These are phyloP conservation scores for Portunus trituberculatus DNA, from an alignment of 1,140 invertebrate genomes.

Conservation along the genomic window DNA sequence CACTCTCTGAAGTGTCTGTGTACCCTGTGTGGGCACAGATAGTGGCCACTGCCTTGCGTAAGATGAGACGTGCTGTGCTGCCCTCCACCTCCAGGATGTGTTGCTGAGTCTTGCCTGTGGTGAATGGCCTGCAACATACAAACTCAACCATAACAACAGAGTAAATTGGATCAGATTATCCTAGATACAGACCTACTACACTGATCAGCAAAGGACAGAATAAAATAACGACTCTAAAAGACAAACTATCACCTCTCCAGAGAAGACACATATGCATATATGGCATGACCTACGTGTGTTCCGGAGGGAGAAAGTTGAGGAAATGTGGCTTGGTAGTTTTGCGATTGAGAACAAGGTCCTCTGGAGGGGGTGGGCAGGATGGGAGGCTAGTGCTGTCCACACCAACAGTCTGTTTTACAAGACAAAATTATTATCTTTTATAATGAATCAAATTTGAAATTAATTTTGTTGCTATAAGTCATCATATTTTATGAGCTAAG, in stretches of 20 bases:
- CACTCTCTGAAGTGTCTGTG: constrained; percentile 75
- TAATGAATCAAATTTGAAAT: background rate
- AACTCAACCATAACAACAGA: background rate
- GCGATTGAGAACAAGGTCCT: constrained; percentile 58
- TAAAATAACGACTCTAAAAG: no score
- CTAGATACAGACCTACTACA: no score
- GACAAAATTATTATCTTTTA: background rate
- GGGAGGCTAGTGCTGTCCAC: constrained; percentile 58
- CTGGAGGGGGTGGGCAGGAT: constrained; percentile 59
- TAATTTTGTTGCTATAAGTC: no score
- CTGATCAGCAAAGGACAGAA: no score
- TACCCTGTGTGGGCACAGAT: constrained; percentile 74
- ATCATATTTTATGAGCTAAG: no score
- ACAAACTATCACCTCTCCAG: no score
- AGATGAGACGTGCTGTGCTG: constrained; percentile 72
- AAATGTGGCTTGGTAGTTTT: constrained; percentile 69
- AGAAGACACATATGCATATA: no score
- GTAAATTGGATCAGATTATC: no score
- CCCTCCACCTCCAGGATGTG: constrained; percentile 72
- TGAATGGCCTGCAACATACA: constrained; percentile 66
- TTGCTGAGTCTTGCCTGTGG: constrained; percentile 63
- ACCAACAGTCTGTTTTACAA: constrained; percentile 52
- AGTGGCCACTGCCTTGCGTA: constrained; percentile 75
- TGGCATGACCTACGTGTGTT: constrained; percentile 54
- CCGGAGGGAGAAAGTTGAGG: constrained; percentile 68